Percentiles rank a stretch among this genome's conserved stretches.
phyloP scores from a whole-genome alignment of 2,888 invertebrate species.

The Hoplodrina blanda region DNA sequence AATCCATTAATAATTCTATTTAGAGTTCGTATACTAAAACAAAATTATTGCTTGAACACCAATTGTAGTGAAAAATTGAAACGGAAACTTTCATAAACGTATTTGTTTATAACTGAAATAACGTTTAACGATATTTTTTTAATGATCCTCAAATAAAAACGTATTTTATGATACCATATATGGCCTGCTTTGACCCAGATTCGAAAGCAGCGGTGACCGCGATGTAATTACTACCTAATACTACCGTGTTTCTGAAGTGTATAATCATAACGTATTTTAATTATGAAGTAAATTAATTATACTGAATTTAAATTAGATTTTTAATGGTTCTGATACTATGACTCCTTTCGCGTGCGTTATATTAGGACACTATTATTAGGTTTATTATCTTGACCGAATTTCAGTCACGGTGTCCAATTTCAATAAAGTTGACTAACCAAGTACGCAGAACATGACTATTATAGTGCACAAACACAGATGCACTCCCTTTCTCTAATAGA shows the following conservation, averaged over 20 bases:
- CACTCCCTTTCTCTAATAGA: too few species aligned
- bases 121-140: slow-evolving; percentile 68
- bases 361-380: neutral
- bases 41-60: slow-evolving; percentile 34
- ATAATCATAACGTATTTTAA: slow-evolving; percentile 6
- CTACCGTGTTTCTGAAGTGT: slow-evolving; percentile 18
- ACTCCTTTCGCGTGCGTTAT: neutral
- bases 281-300: neutral
- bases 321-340: neutral
- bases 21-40: slow-evolving; percentile 36
- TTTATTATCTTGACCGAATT: neutral
- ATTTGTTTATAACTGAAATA: slow-evolving; percentile 71
- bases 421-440: too few species aligned
- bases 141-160: slow-evolving; percentile 72
- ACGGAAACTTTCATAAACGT: slow-evolving; percentile 67
- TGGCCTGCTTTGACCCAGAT: slow-evolving; percentile 49
- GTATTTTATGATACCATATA: slow-evolving; percentile 59
- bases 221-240: slow-evolving; percentile 11
- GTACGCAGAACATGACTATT: too few species aligned
- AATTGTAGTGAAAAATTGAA: slow-evolving; percentile 62
- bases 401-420: too few species aligned
- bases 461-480: too few species aligned
- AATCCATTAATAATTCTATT: slow-evolving; percentile 30
- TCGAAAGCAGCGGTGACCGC: slow-evolving; percentile 24
- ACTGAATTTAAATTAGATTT: neutral